These are phyloP conservation scores for Machaerirhynchus nigripectus DNA, from an alignment of 2,113 vertebrate species.

Conservation along the genomic window DNA sequence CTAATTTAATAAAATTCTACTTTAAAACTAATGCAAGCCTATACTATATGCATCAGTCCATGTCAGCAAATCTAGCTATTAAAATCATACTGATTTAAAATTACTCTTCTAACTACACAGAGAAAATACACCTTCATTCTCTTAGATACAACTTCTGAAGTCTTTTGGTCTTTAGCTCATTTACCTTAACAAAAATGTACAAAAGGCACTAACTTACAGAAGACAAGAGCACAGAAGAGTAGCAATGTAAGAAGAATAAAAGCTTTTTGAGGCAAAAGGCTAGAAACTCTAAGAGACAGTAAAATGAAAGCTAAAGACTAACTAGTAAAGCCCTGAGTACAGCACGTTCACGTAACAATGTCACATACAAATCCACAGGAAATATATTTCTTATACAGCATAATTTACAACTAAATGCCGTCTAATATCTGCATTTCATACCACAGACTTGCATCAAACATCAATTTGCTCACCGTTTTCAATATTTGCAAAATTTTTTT, in stretches of 20 bases:
- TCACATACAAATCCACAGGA: too few relatives aligned
- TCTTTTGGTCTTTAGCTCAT: background rate
- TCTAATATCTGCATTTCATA: too few relatives aligned
- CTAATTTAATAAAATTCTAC: background rate
- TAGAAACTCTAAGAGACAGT: background rate
- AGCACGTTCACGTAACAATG: too few relatives aligned
- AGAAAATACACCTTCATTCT: background rate
- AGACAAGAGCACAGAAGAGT: background rate
- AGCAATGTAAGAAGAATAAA: background rate
- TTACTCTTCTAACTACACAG: background rate
- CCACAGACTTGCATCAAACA: too few relatives aligned
- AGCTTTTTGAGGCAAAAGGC: background rate
- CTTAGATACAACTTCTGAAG: background rate
- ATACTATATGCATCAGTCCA: background rate
- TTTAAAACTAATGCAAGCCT: background rate
- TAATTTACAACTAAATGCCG: too few relatives aligned
- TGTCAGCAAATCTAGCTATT: background rate
- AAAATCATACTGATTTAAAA: background rate
- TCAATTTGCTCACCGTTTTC: too few relatives aligned
- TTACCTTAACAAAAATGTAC: background rate
- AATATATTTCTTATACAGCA: too few relatives aligned
- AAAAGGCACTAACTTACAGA: background rate
- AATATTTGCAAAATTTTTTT: too few relatives aligned
- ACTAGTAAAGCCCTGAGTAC: too few relatives aligned
- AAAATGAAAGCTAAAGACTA: background rate